phyloP scores from a whole-genome alignment of 2,113 vertebrate species.

The Uropsilus gracilis region DNA sequence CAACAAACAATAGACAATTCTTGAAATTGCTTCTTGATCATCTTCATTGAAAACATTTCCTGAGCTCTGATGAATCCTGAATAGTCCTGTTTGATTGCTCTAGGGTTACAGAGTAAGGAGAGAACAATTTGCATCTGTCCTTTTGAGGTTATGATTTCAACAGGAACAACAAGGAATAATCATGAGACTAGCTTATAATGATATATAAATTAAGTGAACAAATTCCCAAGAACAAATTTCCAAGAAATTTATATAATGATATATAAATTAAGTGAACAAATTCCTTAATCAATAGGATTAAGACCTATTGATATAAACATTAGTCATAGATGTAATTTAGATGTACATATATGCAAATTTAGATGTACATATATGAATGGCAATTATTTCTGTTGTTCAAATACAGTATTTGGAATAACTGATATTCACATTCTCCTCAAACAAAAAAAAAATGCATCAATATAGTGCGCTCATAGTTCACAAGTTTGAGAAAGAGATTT shows the following conservation, averaged over 20 bases:
- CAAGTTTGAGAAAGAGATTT: neutral
- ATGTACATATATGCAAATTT: neutral
- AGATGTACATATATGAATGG: neutral
- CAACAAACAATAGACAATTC: slow-evolving; percentile 55
- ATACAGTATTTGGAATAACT: neutral
- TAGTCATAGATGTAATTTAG: neutral
- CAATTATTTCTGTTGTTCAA: neutral
- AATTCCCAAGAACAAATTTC: slow-evolving; percentile 1
- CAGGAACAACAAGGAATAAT: slow-evolving; percentile 23
- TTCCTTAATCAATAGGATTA: slow-evolving; percentile 1
- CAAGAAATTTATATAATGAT: too few species aligned
- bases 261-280: slow-evolving; percentile 8
- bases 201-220: neutral
- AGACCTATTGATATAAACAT: neutral
- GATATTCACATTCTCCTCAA: neutral
- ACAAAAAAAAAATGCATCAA: neutral
- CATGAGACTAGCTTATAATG: neutral
- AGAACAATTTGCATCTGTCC: slow-evolving; percentile 41
- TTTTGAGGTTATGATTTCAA: slow-evolving; percentile 57
- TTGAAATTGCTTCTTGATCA: slow-evolving; percentile 57
- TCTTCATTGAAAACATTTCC: slow-evolving; percentile 62
- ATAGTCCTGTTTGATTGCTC: neutral
- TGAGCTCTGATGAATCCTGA: slow-evolving; percentile 2
- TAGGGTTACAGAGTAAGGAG: neutral
- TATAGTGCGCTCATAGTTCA: neutral